A percentile compares a stretch with the other conserved stretches of the same genome.
Evolutionary conservation across 2,797 vertebrate genomes (phyloP).

Genomic region (Sebastiscus albofasciatus): DNA sequence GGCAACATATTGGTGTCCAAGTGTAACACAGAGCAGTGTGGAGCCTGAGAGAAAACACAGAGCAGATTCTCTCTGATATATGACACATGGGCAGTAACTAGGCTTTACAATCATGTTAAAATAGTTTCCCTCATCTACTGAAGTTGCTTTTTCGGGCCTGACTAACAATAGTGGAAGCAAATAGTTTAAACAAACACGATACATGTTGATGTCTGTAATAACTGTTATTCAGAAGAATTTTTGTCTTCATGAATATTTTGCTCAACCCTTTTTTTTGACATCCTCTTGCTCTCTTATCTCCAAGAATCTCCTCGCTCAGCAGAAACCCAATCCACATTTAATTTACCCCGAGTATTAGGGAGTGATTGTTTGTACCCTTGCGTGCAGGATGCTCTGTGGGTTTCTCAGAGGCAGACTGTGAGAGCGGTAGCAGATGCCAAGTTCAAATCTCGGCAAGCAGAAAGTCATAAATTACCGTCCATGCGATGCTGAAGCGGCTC

Average conservation of each 20-base stretch:
- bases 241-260: neutral
- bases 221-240: neutral
- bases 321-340: constrained; percentile 46
- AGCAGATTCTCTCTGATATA: neutral
- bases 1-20: neutral
- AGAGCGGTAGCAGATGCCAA: constrained; percentile 45
- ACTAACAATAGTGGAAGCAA: neutral
- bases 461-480: constrained; percentile 68
- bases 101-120: neutral
- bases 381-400: constrained; percentile 55
- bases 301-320: constrained; percentile 40
- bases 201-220: neutral
- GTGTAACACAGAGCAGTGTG: neutral
- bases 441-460: constrained; percentile 55
- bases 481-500: constrained; percentile 46
- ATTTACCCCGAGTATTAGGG: constrained; percentile 39
- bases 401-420: constrained; percentile 44
- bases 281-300: constrained; percentile 29
- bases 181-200: neutral
- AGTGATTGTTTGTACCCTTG: constrained; percentile 59
- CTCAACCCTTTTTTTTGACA: constrained; percentile 6
- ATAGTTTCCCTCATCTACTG: neutral
- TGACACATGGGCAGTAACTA: neutral
- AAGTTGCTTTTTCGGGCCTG: neutral
- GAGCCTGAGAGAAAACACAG: neutral